Evolutionary conservation across 2,113 vertebrate genomes (phyloP), one percentile per base, ranked within the genome.

Genomic region (Stigmatopora argus): DNA sequence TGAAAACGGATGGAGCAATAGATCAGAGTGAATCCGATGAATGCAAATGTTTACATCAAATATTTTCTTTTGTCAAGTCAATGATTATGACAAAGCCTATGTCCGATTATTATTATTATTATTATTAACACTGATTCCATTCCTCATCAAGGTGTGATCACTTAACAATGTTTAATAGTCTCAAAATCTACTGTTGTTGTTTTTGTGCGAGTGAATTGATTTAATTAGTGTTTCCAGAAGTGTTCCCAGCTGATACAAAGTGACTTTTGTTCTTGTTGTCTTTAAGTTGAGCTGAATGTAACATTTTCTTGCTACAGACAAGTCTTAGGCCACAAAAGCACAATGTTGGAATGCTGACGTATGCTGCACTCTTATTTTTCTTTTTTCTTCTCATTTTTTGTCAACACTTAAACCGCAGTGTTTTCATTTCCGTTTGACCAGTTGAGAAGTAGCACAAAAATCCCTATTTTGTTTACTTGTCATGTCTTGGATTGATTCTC

Each of bases 251-350:
- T 69, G 68, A 41, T 75, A 65, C 69, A 15, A 73, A 75, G 70
- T 81, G 55, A 79, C 61, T 52, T 63, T 60, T 74, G 63, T 83
- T 66, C 49, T 73, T 78, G 56, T 77, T 34, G 66, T 86, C 72
- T 78, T 78, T 19, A 65, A 83, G 61, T 79, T 86, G 44, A 71
- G 67, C 65, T 83, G 86, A 89, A 86, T 84, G 86, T 85, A 89
- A 78, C 71, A 69, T 82, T 82, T 82, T 74, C 44, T 60, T 76
- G 63, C 71, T 72, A 55, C 55, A 69, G 71, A 49, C 56, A 67
- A 52, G 55, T 65, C 68, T 69, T 69, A 35, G 67, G 76, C 41
- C 56, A 65, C 67, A 77, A 69, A 84, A 86, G 82, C 83, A 86
- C 83, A 86, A 78, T 64, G 49, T 74, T 75, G 60, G 65, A 62